Evolutionary conservation across 1,140 invertebrate species (phyloP).

Genomic region (Drosophila persimilis): DNA sequence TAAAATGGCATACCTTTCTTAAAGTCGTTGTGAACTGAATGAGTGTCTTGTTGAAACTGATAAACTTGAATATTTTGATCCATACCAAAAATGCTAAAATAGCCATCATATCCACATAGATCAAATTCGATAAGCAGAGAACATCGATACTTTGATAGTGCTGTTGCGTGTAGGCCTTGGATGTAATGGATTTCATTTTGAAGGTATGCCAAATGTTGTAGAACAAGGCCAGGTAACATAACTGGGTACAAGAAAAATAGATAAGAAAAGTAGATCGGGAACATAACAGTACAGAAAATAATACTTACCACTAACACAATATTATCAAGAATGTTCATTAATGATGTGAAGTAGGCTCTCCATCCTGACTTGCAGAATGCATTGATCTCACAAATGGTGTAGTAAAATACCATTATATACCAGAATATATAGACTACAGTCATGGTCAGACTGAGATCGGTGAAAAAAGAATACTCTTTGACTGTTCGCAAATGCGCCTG

Average conservation of each 20-base stretch:
- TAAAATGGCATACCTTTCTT: slow-evolving; percentile 42
- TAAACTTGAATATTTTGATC: slow-evolving; percentile 80
- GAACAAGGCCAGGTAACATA: slow-evolving; percentile 55
- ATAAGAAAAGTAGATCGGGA: neutral
- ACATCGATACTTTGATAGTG: slow-evolving; percentile 52
- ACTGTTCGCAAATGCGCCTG: slow-evolving; percentile 66
- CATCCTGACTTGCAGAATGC: slow-evolving; percentile 40
- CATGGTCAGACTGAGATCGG: slow-evolving; percentile 45
- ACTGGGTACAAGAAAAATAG: slow-evolving; percentile 19
- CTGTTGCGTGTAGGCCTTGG: neutral
- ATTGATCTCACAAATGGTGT: slow-evolving; percentile 53
- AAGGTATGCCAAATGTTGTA: slow-evolving; percentile 68
- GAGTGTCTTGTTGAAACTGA: slow-evolving; percentile 90
- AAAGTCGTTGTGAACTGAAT: slow-evolving; percentile 89
- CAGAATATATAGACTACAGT: slow-evolving; percentile 58
- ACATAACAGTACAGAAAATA: neutral
- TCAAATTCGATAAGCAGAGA: slow-evolving; percentile 50
- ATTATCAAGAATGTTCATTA: slow-evolving; percentile 57
- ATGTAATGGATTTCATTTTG: slow-evolving; percentile 6
- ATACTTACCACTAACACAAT: slow-evolving; percentile 52
- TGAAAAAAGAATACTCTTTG: slow-evolving; percentile 57
- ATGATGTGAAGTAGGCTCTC: slow-evolving; percentile 36
- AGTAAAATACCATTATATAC: slow-evolving; percentile 66
- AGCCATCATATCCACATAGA: slow-evolving; percentile 76
- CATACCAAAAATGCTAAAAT: slow-evolving; percentile 72